Evolutionary conservation across 2,888 invertebrate species (phyloP).

Genomic region (Laothoe populi): DNA sequence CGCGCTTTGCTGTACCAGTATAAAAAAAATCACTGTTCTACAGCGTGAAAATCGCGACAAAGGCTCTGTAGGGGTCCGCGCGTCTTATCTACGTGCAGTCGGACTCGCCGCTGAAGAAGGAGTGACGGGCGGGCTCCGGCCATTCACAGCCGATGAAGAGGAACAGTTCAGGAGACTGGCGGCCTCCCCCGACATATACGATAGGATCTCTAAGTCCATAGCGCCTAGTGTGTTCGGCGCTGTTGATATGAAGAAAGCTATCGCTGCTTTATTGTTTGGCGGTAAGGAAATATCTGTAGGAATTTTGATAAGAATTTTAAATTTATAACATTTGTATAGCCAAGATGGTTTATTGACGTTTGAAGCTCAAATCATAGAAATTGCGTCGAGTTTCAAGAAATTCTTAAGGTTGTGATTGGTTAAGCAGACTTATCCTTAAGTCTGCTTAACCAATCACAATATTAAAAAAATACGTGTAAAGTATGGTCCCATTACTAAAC

Average conservation of each 20-base stretch:
- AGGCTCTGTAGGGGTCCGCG: conserved; percentile 94
- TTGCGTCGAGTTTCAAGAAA: too few species aligned
- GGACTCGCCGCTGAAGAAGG: conserved; percentile 95
- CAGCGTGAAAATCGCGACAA: conserved; percentile 90
- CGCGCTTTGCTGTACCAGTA: too few species aligned
- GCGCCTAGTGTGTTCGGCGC: conserved; percentile 99
- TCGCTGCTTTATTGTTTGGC: conserved; percentile 97
- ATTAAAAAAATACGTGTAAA: too few species aligned
- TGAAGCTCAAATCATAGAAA: too few species aligned
- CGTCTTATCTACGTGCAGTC: conserved; percentile 97
- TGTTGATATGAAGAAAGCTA: conserved; percentile 97
- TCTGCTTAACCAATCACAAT: too few species aligned
- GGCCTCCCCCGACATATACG: conserved; percentile 93
- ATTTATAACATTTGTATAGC: too few species aligned
- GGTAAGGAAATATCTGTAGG: conserved; percentile 73
- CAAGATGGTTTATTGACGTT: too few species aligned
- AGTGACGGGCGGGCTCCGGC: conserved; percentile 87
- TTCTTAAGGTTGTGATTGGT: too few species aligned
- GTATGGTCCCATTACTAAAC: too few species aligned
- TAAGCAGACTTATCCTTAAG: too few species aligned
- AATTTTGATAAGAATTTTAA: too few species aligned
- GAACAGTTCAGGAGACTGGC: conserved; percentile 94
- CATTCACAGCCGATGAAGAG: conserved; percentile 78
- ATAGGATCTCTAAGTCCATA: conserved; percentile 94
- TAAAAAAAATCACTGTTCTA: conserved; percentile 32